Conservation (phyloP, 2,113 vertebrate genomes). For the Columba janthina region DNA sequence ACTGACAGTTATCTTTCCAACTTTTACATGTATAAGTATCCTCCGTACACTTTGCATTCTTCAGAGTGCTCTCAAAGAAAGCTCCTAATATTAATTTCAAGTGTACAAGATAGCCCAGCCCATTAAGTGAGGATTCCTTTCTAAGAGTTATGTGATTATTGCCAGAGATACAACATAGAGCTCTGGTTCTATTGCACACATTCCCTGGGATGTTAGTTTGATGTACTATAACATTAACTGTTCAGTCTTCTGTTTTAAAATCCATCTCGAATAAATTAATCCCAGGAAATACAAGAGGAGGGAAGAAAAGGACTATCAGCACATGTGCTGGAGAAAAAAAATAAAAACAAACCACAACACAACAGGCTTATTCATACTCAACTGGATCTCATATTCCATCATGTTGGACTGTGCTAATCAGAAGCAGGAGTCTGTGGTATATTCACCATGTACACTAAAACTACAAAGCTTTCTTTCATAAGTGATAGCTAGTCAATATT, state of each 20-base stretch:
- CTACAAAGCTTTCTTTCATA: conserved; percentile 4
- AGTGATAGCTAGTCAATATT: neutral
- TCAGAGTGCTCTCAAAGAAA: neutral
- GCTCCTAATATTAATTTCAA: neutral
- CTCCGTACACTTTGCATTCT: neutral
- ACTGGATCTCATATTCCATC: conserved; percentile 27
- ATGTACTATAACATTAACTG: neutral
- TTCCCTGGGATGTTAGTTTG: neutral
- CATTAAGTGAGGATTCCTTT: neutral
- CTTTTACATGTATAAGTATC: neutral
- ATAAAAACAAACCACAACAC: neutral
- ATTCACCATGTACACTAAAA: neutral
- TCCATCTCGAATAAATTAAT: neutral
- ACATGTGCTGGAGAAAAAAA: neutral
- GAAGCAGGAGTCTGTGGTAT: neutral
- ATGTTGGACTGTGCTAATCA: neutral
- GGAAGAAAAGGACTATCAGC: neutral
- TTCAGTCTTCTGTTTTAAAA: neutral
- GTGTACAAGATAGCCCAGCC: neutral
- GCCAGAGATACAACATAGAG: neutral
- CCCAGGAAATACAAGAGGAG: neutral
- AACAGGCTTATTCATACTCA: neutral
- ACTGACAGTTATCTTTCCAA: neutral
- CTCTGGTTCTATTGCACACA: neutral
- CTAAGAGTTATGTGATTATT: neutral